These are phyloP conservation scores for Drosophila meridiana DNA, from an alignment of 2,888 invertebrate species.

Conservation along the genomic window DNA sequence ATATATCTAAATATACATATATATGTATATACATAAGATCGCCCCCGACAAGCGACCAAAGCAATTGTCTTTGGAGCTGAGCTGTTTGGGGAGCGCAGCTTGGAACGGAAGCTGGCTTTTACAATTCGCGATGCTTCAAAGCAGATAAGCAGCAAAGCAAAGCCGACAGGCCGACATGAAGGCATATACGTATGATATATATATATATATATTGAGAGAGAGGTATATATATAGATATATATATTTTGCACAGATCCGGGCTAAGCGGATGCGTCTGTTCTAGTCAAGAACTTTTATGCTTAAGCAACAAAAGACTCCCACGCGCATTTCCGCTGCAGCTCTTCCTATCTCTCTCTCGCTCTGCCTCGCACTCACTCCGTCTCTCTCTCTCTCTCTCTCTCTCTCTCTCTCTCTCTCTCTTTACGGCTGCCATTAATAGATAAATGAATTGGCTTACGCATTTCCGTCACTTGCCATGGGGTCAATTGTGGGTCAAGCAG, in stretches of 20 bases:
- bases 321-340: slow-evolving; percentile 65
- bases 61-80: slow-evolving; percentile 11
- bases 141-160: slow-evolving; percentile 49
- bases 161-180: slow-evolving; percentile 9
- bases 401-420: slow-evolving; percentile 5
- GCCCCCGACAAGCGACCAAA: slow-evolving; percentile 59
- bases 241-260: slow-evolving; percentile 47
- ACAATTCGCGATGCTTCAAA: slow-evolving; percentile 57
- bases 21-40: slow-evolving; percentile 30
- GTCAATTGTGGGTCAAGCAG: slow-evolving; percentile 15
- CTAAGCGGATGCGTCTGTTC: slow-evolving; percentile 39
- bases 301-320: slow-evolving; percentile 57
- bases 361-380: no score
- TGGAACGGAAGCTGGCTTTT: slow-evolving; percentile 70
- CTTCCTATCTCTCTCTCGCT: background rate
- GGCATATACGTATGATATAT: background rate
- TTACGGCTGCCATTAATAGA: slow-evolving; percentile 63
- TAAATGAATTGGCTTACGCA: slow-evolving; percentile 71
- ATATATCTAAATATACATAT: no score
- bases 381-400: slow-evolving; percentile 20
- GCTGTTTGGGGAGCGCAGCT: slow-evolving; percentile 17
- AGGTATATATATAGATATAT: background rate
- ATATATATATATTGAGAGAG: no score
- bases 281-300: slow-evolving; percentile 25
- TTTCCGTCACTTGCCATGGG: slow-evolving; percentile 56